These are phyloP conservation scores for Sinohyriopsis cumingii DNA, from an alignment of 2,888 invertebrate species.

Conservation along the genomic window DNA sequence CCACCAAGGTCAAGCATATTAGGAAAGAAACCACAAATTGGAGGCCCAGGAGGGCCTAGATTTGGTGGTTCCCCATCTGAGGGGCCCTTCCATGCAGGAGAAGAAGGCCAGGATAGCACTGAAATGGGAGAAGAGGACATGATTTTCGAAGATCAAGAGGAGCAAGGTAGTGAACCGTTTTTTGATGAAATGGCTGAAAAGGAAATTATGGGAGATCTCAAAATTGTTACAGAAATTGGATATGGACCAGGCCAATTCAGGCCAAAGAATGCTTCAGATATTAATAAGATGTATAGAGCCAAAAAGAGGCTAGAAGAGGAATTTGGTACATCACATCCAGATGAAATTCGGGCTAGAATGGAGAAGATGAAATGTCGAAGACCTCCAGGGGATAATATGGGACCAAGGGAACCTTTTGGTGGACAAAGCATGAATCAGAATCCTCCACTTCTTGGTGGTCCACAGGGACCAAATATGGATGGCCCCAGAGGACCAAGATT, in stretches of 20 bases:
- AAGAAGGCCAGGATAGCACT: constrained; percentile 5
- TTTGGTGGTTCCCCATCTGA: not conserved
- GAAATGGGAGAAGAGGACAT: constrained; percentile 30
- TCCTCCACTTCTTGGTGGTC: constrained; percentile 8
- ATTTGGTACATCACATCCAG: not conserved
- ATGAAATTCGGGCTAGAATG: not conserved
- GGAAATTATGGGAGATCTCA: constrained; percentile 1
- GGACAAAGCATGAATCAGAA: not conserved
- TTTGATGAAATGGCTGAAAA: constrained; percentile 1
- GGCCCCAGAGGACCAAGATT: constrained; percentile 9
- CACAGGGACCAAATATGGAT: constrained; percentile 11
- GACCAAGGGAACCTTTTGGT: not conserved
- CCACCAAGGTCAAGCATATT: not conserved
- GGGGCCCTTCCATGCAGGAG: not conserved
- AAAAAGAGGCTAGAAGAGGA: no score
- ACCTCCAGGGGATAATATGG: not conserved
- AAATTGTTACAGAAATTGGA: constrained; percentile 1
- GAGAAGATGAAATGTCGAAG: not conserved
- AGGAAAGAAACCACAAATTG: not conserved
- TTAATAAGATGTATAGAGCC: no score
- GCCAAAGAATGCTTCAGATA: not conserved
- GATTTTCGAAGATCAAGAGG: constrained; percentile 25
- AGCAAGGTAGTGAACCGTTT: constrained; percentile 10
- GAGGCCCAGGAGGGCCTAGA: not conserved
- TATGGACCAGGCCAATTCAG: constrained; percentile 3